Evolutionary conservation across 64 coral and sea anemone genomes (phyloP), one percentile per base, ranked within the genome.

Genomic region (Dendrophyllia cribrosa): DNA sequence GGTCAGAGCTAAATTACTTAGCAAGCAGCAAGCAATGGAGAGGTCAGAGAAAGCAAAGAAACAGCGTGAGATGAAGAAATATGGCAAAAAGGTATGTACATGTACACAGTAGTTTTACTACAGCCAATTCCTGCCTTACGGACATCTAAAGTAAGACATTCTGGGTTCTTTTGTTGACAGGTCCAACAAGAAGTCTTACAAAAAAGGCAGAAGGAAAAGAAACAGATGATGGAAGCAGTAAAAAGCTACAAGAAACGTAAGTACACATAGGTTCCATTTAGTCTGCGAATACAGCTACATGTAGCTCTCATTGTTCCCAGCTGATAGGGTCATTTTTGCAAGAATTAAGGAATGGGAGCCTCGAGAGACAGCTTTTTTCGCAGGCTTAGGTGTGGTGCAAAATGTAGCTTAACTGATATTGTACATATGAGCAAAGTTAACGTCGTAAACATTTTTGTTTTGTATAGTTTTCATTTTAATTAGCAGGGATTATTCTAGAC

Each of bases 191-290:
- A 98, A 73, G 97, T 98, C 17, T 86, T 98, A 47, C 81, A 98
- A 82, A 98, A 98, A 67, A 95, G 97, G 45, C 97, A 98, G 56
- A 92, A 96, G 50, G 94, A 98, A 77, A 98, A 98, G 91, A 96
- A 79, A 79, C 87, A 96, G 59, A 96, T 96, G 91, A 66, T 98
- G 74, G 97, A 98, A 48, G 92, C 94, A 72, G 97, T 98, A 6
- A 98, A 98, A 77, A 96, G 91, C 75, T 93, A 83, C 70, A 98
- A 95, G 65, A 98, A 98, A 95, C 87, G 97, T 98, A 69, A 9
- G 70, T 74, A 66, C 6, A 12, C 59, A 12, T 43, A 34, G 34
- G 34, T 34, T 34, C 34, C 34, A 34, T 34, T 34, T 34, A 34
- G 34, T 34, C 34, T 2, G 34, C 34, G 34, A 34, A 34, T 34